Evolutionary conservation across 2,797 vertebrate genomes (phyloP).

Genomic region (Esox lucius): DNA sequence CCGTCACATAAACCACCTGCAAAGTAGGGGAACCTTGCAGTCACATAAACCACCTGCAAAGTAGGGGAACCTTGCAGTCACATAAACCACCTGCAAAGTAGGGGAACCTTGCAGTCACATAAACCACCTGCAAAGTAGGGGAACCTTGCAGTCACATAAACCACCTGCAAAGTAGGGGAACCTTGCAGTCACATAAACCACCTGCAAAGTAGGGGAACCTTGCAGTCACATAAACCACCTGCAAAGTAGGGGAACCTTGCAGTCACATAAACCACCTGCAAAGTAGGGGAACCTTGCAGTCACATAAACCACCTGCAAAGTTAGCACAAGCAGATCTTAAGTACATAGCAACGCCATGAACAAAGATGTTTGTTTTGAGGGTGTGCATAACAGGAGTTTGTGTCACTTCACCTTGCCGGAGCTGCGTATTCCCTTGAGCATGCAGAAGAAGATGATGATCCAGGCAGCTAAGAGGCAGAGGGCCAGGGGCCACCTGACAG

Average conservation of each 20-base stretch:
- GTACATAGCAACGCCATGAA: background rate
- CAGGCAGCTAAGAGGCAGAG: constrained; percentile 81
- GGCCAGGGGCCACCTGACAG: constrained; percentile 78
- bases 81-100: constrained; percentile 77
- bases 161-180: constrained; percentile 66
- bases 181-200: constrained; percentile 1
- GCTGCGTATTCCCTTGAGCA: constrained; percentile 83
- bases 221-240: constrained; percentile 68
- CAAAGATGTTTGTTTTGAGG: background rate
- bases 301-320: constrained; percentile 77
- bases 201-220: too few relatives aligned
- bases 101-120: constrained; percentile 83
- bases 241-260: too few relatives aligned
- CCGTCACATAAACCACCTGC: constrained; percentile 69
- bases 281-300: constrained; percentile 80
- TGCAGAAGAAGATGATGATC: constrained; percentile 83
- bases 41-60: constrained; percentile 78
- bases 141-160: constrained; percentile 84
- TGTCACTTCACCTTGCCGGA: constrained; percentile 78
- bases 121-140: constrained; percentile 84
- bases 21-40: too few relatives aligned
- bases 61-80: constrained; percentile 82
- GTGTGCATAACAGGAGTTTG: background rate
- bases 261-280: constrained; percentile 81
- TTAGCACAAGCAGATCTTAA: constrained; percentile 19